Percentiles rank a stretch among this genome's conserved stretches.
Conservation (phyloP, 1,140 invertebrate species). For the Lineus longissimus region DNA sequence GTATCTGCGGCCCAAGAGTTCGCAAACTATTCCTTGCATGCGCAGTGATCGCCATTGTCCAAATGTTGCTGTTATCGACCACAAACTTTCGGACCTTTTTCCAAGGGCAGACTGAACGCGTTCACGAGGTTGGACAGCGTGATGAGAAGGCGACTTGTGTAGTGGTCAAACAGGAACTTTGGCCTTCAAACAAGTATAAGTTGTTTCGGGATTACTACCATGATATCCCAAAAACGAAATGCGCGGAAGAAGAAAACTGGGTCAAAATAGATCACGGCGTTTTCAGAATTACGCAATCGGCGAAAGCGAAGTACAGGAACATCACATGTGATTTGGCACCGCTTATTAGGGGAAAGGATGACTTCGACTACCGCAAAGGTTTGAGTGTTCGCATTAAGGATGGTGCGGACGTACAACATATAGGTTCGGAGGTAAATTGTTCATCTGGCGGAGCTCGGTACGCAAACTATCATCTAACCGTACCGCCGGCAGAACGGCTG, state of each 20-base stretch:
- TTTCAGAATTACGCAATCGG: not conserved
- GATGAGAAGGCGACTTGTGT: too few species aligned
- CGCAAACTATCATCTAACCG: slow-evolving; percentile 39
- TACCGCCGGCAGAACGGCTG: slow-evolving; percentile 25
- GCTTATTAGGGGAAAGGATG: slow-evolving; percentile 20
- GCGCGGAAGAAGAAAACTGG: not conserved
- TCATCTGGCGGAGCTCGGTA: slow-evolving; percentile 28
- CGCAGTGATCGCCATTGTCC: too few species aligned
- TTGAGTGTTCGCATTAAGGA: slow-evolving; percentile 25
- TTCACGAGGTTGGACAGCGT: too few species aligned
- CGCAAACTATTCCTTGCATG: too few species aligned
- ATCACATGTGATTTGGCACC: slow-evolving; percentile 38
- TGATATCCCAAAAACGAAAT: not conserved
- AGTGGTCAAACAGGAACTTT: too few species aligned
- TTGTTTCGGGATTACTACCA: too few species aligned
- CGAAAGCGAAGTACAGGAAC: slow-evolving; percentile 25
- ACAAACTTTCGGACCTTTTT: too few species aligned
- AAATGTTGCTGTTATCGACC: too few species aligned
- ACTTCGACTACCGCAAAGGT: not conserved
- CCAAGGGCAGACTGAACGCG: too few species aligned
- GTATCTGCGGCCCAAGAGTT: too few species aligned
- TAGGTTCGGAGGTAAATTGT: slow-evolving; percentile 44
- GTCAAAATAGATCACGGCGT: not conserved
- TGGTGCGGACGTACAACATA: slow-evolving; percentile 26
- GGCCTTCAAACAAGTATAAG: too few species aligned